Conservation (phyloP, 2,888 invertebrate species). For the Scaptomyza tumidula region DNA sequence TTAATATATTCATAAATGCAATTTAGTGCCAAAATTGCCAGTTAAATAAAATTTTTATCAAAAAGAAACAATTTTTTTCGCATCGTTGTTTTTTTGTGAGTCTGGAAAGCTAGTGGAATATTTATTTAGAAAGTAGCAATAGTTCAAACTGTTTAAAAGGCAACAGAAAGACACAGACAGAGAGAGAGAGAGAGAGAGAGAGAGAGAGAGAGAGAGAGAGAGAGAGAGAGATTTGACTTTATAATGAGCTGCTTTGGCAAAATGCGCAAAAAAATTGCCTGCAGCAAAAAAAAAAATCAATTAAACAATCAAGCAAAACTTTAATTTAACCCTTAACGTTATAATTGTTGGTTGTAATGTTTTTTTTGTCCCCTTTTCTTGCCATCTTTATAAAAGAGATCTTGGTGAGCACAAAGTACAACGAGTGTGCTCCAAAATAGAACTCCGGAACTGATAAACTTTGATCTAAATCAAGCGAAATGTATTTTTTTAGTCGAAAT, state of each 20-base stretch:
- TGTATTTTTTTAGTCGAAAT: background rate
- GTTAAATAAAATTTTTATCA: background rate
- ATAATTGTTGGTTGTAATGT: too few species aligned
- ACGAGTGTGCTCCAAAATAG: background rate
- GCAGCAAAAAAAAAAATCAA: background rate
- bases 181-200: too few species aligned
- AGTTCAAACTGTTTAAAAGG: slow-evolving; percentile 31
- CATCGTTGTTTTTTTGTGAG: background rate
- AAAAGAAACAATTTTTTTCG: background rate
- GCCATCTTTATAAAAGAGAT: too few species aligned
- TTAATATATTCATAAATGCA: slow-evolving; percentile 28
- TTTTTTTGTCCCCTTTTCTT: too few species aligned
- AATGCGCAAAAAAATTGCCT: background rate
- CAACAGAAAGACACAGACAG: too few species aligned
- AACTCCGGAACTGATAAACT: background rate
- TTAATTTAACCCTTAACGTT: background rate
- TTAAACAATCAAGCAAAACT: background rate
- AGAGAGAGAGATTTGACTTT: slow-evolving; percentile 37
- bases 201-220: too few species aligned
- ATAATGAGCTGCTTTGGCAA: slow-evolving; percentile 11
- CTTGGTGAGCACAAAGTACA: too few species aligned
- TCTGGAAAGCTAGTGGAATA: slow-evolving; percentile 14
- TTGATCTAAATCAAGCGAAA: background rate
- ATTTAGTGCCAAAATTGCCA: background rate
- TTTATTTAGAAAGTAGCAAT: slow-evolving; percentile 35